These are phyloP conservation scores for Aspiorhynchus laticeps DNA, from an alignment of 2,113 vertebrate genomes.

Conservation along the genomic window DNA sequence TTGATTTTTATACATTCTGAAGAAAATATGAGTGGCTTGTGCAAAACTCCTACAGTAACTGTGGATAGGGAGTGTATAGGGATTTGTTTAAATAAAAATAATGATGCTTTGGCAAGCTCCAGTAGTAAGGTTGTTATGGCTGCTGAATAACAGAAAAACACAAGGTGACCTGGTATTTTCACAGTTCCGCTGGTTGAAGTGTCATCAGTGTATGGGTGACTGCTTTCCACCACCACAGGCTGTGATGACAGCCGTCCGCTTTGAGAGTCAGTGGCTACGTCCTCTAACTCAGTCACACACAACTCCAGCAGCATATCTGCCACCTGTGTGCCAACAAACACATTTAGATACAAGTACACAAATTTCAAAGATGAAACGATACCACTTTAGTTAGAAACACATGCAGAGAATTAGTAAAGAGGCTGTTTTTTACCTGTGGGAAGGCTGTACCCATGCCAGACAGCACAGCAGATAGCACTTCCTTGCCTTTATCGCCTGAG, in stretches of 20 bases:
- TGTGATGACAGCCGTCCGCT: conserved; percentile 95
- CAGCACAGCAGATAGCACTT: conserved; percentile 93
- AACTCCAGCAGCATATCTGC: conserved; percentile 95
- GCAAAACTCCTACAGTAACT: not conserved
- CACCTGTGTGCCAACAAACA: conserved; percentile 76
- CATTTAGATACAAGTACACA: not conserved
- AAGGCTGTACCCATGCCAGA: conserved; percentile 97
- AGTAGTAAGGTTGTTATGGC: not conserved
- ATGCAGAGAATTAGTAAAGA: not conserved
- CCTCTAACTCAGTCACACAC: conserved; percentile 95
- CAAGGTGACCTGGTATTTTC: conserved; percentile 87
- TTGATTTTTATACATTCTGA: not conserved
- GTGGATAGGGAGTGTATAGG: not conserved
- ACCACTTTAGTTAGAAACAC: not conserved
- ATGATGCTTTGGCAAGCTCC: not conserved
- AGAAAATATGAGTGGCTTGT: not conserved
- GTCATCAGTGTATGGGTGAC: conserved; percentile 96
- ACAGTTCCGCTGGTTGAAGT: conserved; percentile 96
- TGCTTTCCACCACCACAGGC: conserved; percentile 96
- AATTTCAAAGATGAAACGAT: not conserved
- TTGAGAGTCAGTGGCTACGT: conserved; percentile 96
- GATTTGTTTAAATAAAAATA: not conserved
- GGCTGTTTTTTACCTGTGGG: conserved; percentile 80
- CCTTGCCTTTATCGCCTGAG: conserved; percentile 90
- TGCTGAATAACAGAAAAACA: not conserved